Evolutionary conservation across 1,140 invertebrate genomes (phyloP).

Genomic region (Subanguina moxae): DNA sequence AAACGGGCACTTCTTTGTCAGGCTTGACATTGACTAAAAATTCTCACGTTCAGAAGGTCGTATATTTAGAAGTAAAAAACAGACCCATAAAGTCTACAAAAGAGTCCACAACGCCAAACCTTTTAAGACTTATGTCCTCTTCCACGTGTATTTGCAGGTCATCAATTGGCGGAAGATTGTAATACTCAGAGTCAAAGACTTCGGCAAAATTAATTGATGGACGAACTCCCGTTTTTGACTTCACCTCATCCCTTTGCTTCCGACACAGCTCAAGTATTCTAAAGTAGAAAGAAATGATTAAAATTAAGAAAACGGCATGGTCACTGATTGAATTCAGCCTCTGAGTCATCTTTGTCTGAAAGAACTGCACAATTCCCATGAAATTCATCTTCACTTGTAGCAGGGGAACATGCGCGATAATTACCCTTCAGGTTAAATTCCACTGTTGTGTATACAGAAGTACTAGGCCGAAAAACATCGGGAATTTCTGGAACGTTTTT

Average conservation of each 20-base stretch:
- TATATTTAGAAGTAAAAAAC: conserved; percentile 8
- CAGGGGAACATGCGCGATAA: conserved; percentile 17
- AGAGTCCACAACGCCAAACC: conserved; percentile 36
- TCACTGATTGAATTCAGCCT: conserved; percentile 29
- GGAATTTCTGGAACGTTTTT: no score
- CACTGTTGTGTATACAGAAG: no score
- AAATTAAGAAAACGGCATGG: neutral
- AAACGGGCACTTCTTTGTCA: conserved; percentile 19
- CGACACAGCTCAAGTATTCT: conserved; percentile 28
- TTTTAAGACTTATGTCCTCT: conserved; percentile 24
- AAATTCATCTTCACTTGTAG: conserved; percentile 19
- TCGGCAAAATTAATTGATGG: neutral
- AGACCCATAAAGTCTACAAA: conserved; percentile 41
- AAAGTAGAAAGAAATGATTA: conserved; percentile 19
- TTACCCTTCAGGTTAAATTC: neutral
- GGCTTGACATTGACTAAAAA: conserved; percentile 37
- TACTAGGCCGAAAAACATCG: no score
- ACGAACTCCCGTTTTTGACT: neutral
- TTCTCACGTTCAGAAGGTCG: conserved; percentile 3
- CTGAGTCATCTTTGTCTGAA: conserved; percentile 17
- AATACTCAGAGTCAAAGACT: conserved; percentile 30
- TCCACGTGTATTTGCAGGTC: conserved; percentile 33
- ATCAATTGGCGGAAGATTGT: conserved; percentile 31
- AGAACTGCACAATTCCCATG: neutral
- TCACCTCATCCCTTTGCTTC: conserved; percentile 6